A percentile compares a stretch with the other conserved stretches of the same genome.
Evolutionary conservation across 2,888 invertebrate genomes (phyloP).

Genomic region (Drosophila quinaria): DNA sequence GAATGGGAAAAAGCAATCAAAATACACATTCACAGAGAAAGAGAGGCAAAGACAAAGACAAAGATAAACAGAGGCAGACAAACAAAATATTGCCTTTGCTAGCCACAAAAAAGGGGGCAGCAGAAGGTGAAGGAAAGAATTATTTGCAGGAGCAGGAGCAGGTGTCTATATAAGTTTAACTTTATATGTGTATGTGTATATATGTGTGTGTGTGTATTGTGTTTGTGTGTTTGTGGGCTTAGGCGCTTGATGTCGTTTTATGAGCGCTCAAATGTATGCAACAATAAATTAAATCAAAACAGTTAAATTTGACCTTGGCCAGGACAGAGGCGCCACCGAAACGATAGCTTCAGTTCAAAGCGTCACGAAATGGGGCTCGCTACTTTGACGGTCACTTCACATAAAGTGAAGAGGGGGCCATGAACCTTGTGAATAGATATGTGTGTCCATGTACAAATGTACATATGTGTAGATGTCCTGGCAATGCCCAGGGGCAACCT

Average conservation of each 20-base stretch:
- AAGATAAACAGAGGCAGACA: slow-evolving; percentile 74
- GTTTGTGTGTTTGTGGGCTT: slow-evolving; percentile 21
- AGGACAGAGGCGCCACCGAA: slow-evolving; percentile 48
- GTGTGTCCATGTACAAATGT: slow-evolving; percentile 1
- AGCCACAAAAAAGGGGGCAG: slow-evolving; percentile 42
- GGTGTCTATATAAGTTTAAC: slow-evolving; percentile 34
- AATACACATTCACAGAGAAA: slow-evolving; percentile 50
- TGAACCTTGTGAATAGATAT: slow-evolving; percentile 55
- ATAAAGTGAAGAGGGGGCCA: slow-evolving; percentile 39
- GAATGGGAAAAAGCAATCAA: slow-evolving; percentile 74
- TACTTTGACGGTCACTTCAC: slow-evolving; percentile 59
- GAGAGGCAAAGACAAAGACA: slow-evolving; percentile 66
- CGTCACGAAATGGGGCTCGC: slow-evolving; percentile 35
- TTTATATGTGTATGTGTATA: slow-evolving; percentile 30
- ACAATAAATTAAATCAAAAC: slow-evolving; percentile 79
- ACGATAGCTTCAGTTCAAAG: slow-evolving; percentile 27
- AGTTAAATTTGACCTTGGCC: slow-evolving; percentile 75
- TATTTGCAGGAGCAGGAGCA: slow-evolving; percentile 35
- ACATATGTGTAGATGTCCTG: slow-evolving; percentile 16
- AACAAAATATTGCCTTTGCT: slow-evolving; percentile 74
- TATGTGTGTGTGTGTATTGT: slow-evolving; percentile 15
- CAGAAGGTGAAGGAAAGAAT: background rate
- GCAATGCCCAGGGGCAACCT: slow-evolving; percentile 50
- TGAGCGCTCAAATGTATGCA: slow-evolving; percentile 70
- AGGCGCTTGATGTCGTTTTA: slow-evolving; percentile 62